Conservation (phyloP, 2,797 vertebrate genomes). For the Neopelma chrysocephalum region DNA sequence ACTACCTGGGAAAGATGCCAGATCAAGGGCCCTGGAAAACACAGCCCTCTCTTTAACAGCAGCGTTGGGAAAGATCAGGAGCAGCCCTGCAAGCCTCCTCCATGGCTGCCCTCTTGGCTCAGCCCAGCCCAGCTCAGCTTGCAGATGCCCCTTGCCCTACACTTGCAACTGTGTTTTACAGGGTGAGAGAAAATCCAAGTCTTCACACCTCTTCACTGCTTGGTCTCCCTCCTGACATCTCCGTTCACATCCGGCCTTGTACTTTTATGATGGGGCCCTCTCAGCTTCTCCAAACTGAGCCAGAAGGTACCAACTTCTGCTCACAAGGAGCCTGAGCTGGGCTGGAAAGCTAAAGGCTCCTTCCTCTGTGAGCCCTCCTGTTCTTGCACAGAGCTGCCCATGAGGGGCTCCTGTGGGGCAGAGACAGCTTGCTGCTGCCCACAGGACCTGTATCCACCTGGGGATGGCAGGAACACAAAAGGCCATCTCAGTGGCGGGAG, state of each 20-base stretch:
- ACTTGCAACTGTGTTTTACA: background rate
- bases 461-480: accelerated
- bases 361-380: background rate
- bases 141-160: background rate
- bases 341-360: background rate
- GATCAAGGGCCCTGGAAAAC: background rate
- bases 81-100: background rate
- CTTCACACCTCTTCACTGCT: background rate
- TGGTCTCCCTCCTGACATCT: background rate
- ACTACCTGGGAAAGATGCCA: conserved; percentile 27
- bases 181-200: background rate
- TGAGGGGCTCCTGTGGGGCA: background rate
- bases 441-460: accelerated
- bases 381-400: accelerated
- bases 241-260: background rate
- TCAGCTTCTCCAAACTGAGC: background rate
- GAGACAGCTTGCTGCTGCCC: background rate
- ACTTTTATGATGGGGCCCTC: background rate
- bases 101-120: background rate
- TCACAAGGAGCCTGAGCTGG: background rate
- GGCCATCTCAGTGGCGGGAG: background rate
- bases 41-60: background rate
- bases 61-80: background rate
- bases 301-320: background rate
- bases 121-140: background rate